Percentiles rank a stretch among this genome's conserved stretches.
Conservation (phyloP, 2,888 invertebrate species). For the Tipula vernalis region DNA sequence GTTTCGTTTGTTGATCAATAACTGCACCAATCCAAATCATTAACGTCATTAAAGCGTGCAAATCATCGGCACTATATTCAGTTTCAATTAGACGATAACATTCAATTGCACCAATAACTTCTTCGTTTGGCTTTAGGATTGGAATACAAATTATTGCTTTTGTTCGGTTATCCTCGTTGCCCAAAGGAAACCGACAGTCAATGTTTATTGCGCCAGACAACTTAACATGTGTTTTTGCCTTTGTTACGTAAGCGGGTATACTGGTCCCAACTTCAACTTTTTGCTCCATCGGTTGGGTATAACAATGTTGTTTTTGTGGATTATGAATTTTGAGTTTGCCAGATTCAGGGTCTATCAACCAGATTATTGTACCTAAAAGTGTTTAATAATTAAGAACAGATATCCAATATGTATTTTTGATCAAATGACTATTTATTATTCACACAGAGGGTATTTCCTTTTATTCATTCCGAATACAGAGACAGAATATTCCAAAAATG, state of each 20-base stretch:
- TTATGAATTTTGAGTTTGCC: constrained; percentile 23
- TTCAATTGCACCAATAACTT: constrained; percentile 35
- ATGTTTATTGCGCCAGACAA: constrained; percentile 42
- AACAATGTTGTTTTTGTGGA: not conserved
- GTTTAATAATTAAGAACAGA: not conserved
- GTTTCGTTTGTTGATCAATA: constrained; percentile 33
- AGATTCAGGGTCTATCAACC: not conserved
- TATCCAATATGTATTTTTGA: too few relatives aligned
- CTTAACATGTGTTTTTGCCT: constrained; percentile 39
- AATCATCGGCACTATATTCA: constrained; percentile 20
- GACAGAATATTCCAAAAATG: too few relatives aligned
- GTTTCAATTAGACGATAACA: constrained; percentile 25
- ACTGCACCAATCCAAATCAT: constrained; percentile 36
- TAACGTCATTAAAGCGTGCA: constrained; percentile 30
- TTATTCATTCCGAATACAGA: too few relatives aligned
- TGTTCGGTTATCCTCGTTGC: constrained; percentile 27
- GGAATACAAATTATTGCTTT: constrained; percentile 35
- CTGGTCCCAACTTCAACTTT: constrained; percentile 30
- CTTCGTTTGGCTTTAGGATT: constrained; percentile 30
- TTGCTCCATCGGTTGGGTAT: not conserved
- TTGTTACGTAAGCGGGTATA: constrained; percentile 45
- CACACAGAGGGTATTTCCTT: too few relatives aligned
- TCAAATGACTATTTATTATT: too few relatives aligned
- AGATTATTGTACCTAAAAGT: not conserved
- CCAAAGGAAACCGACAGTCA: constrained; percentile 30